A percentile compares a stretch with the other conserved stretches of the same genome.
Conservation (phyloP, 2,888 invertebrate genomes). For the Frankliniella fusca region DNA sequence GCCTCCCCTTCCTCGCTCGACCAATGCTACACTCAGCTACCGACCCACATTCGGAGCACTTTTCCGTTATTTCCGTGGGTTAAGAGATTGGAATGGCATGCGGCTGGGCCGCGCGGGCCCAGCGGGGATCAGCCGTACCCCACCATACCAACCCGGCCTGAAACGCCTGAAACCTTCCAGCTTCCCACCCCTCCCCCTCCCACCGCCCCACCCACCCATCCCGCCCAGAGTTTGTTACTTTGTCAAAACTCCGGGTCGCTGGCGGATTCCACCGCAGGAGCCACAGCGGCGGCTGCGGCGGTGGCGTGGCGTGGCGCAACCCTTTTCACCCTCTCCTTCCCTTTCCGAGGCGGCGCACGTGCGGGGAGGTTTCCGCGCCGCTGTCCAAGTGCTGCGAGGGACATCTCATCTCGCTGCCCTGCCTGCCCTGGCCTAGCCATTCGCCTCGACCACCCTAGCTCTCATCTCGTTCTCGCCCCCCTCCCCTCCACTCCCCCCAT, state of each 20-base stretch:
- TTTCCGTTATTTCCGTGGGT: too few relatives aligned
- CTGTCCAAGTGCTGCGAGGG: too few relatives aligned
- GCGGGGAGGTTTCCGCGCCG: too few relatives aligned
- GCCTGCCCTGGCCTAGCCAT: constrained; percentile 18
- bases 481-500: background rate
- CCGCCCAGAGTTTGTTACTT: background rate
- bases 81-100: constrained; percentile 10
- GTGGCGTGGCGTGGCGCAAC: background rate
- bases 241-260: too few relatives aligned
- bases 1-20: too few relatives aligned
- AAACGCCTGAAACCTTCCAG: background rate
- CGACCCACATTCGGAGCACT: too few relatives aligned
- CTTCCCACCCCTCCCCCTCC: constrained; percentile 13
- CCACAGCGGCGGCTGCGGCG: too few relatives aligned
- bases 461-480: background rate
- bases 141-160: background rate
- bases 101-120: constrained; percentile 34
- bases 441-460: background rate
- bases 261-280: too few relatives aligned
- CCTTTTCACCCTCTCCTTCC: constrained; percentile 24
- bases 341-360: background rate
- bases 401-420: background rate
- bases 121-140: background rate
- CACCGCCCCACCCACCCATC: background rate
- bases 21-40: too few relatives aligned